These are phyloP conservation scores for Drosophila setosimentum DNA, from an alignment of 2,888 invertebrate genomes.

Conservation along the genomic window DNA sequence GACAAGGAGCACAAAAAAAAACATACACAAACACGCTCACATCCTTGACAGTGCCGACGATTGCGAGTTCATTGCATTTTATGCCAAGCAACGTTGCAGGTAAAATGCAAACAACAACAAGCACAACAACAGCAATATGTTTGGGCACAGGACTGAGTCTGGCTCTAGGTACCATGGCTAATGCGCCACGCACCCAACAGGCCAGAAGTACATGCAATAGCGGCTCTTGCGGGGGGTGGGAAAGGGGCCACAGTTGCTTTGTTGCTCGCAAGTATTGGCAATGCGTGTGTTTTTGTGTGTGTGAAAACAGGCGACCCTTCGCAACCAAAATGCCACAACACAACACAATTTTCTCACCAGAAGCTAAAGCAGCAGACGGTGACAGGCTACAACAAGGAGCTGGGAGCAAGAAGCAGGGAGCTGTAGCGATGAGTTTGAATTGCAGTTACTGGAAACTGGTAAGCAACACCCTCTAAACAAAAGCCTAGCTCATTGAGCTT, in stretches of 20 bases:
- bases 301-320: slow-evolving; percentile 56
- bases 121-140: slow-evolving; percentile 34
- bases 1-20: slow-evolving; percentile 7
- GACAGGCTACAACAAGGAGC: background rate
- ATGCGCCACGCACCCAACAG: slow-evolving; percentile 62
- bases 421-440: background rate
- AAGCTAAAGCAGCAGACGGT: slow-evolving; percentile 5
- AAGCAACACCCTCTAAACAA: slow-evolving; percentile 65
- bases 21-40: slow-evolving; percentile 19
- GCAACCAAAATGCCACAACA: slow-evolving; percentile 80
- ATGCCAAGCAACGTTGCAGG: slow-evolving; percentile 79
- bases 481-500: slow-evolving; percentile 73
- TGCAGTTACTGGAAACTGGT: slow-evolving; percentile 21
- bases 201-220: slow-evolving; percentile 14
- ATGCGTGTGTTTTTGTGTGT: slow-evolving; percentile 24
- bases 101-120: slow-evolving; percentile 68
- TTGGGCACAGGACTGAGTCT: slow-evolving; percentile 44
- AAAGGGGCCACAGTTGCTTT: slow-evolving; percentile 40
- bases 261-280: slow-evolving; percentile 57
- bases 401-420: background rate
- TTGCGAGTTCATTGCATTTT: slow-evolving; percentile 78
- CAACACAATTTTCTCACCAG: slow-evolving; percentile 76
- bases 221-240: background rate
- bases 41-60: slow-evolving; percentile 53
- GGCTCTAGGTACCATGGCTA: slow-evolving; percentile 54